Percentiles rank a stretch among this genome's conserved stretches.
These are phyloP conservation scores for Halictus quadricinctus DNA, from an alignment of 2,888 invertebrate genomes.

Conservation along the genomic window DNA sequence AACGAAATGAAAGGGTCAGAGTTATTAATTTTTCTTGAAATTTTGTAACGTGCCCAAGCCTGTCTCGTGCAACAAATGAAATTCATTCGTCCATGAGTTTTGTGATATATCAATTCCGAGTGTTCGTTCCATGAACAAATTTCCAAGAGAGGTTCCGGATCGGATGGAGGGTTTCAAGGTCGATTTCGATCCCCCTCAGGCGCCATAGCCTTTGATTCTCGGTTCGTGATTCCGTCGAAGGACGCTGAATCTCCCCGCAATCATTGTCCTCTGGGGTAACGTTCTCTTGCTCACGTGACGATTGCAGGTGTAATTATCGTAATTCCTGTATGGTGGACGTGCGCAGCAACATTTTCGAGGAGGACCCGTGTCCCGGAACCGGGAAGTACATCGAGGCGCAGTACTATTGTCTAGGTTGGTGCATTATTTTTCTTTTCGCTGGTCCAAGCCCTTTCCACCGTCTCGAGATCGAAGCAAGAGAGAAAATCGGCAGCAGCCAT, in stretches of 20 bases:
- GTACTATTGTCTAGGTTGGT: slow-evolving; percentile 83
- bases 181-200: slow-evolving; percentile 20
- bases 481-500: neutral
- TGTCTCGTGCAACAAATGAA: neutral
- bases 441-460: slow-evolving; percentile 30
- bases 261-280: slow-evolving; percentile 60
- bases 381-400: slow-evolving; percentile 86
- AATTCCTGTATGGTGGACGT: slow-evolving; percentile 78
- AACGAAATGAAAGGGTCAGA: neutral
- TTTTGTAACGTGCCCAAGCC: neutral
- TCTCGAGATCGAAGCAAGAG: neutral
- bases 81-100: neutral
- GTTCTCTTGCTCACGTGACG: slow-evolving; percentile 73
- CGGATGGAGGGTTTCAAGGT: slow-evolving; percentile 21
- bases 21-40: neutral
- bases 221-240: slow-evolving; percentile 48
- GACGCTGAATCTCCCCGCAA: slow-evolving; percentile 50
- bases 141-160: neutral
- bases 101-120: slow-evolving; percentile 2
- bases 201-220: slow-evolving; percentile 56
- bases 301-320: slow-evolving; percentile 80
- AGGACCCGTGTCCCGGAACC: slow-evolving; percentile 85
- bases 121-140: neutral
- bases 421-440: slow-evolving; percentile 54
- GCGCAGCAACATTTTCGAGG: slow-evolving; percentile 83